phyloP scores from a whole-genome alignment of 2,113 vertebrate genomes.

The Laticauda colubrina region DNA sequence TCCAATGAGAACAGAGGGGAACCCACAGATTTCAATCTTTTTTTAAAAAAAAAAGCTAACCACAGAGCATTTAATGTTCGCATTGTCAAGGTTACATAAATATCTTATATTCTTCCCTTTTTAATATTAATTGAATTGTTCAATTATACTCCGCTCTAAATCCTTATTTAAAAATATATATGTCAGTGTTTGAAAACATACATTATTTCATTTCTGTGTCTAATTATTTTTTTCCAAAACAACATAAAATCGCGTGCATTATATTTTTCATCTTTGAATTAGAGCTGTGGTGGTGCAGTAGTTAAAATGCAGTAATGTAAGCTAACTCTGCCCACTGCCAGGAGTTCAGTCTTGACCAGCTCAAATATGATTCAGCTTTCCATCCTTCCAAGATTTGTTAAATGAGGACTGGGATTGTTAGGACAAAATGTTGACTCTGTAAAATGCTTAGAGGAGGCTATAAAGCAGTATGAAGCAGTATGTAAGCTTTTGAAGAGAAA shows the following conservation, averaged over 20 bases:
- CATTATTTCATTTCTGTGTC: background rate
- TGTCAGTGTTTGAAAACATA: background rate
- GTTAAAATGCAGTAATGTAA: too few relatives aligned
- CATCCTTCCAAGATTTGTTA: too few relatives aligned
- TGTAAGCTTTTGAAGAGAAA: background rate
- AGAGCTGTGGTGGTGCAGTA: too few relatives aligned
- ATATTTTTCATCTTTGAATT: too few relatives aligned
- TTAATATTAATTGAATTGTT: background rate
- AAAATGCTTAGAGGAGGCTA: too few relatives aligned
- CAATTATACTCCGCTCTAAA: background rate
- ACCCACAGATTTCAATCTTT: background rate
- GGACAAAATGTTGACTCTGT: too few relatives aligned
- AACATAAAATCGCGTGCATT: background rate
- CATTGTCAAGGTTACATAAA: background rate
- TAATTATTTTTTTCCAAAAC: background rate
- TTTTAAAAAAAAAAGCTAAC: background rate
- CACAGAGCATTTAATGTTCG: too few relatives aligned
- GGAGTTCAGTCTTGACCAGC: too few relatives aligned
- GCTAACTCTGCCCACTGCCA: too few relatives aligned
- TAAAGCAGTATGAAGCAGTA: too few relatives aligned
- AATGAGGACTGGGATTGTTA: too few relatives aligned
- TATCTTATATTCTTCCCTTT: background rate
- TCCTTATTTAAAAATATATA: background rate
- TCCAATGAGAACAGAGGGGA: background rate
- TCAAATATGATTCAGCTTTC: too few relatives aligned